Percentiles rank a stretch among this genome's conserved stretches.
These are phyloP conservation scores for Rhodeus uyekii DNA, from an alignment of 2,797 vertebrate genomes.

Conservation along the genomic window DNA sequence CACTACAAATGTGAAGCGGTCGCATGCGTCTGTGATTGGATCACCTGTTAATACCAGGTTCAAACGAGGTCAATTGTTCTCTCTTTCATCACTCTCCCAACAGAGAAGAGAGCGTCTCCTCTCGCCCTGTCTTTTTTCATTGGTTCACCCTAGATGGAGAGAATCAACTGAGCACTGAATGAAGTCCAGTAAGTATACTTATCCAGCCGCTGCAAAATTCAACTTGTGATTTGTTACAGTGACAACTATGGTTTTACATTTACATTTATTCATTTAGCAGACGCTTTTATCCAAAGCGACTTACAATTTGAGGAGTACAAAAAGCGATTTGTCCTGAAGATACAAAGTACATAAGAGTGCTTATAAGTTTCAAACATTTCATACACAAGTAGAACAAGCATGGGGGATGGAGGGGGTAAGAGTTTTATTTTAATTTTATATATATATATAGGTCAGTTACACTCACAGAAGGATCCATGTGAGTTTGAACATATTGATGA, in stretches of 20 bases:
- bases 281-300: too few relatives aligned
- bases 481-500: background rate
- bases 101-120: background rate
- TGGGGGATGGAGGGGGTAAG: too few relatives aligned
- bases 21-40: background rate
- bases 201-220: background rate
- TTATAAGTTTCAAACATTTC: too few relatives aligned
- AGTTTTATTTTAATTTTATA: too few relatives aligned
- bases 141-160: background rate
- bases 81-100: background rate
- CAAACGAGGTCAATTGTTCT: background rate
- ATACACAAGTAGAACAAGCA: too few relatives aligned
- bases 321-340: too few relatives aligned
- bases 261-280: too few relatives aligned
- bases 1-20: background rate
- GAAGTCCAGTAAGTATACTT: background rate
- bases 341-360: too few relatives aligned
- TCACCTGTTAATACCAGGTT: background rate
- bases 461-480: slow-evolving; percentile 8
- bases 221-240: background rate
- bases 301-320: too few relatives aligned
- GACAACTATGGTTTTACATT: background rate
- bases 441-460: too few relatives aligned
- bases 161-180: background rate
- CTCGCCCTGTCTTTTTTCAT: background rate